Evolutionary conservation across 2,113 vertebrate species (phyloP).

Genomic region (Gavia stellata): DNA sequence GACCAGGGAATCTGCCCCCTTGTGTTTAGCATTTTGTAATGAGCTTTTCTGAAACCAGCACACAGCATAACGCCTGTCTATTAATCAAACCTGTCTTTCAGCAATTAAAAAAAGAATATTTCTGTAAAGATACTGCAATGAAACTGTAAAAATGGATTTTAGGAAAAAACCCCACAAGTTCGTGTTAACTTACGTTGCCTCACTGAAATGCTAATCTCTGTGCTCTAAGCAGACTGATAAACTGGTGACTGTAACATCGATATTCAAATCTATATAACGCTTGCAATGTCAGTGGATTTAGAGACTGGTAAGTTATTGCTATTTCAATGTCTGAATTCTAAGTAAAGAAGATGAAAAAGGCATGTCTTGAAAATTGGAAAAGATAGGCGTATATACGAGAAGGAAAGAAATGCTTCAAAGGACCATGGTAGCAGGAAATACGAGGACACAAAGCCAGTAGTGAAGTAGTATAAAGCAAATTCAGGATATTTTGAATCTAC

Average conservation of each 20-base stretch:
- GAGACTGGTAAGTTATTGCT: background rate
- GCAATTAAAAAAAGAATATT: background rate
- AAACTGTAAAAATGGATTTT: background rate
- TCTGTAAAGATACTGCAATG: background rate
- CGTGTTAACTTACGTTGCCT: background rate
- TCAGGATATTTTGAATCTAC: constrained; percentile 13
- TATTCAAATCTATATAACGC: background rate
- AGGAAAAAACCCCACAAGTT: background rate
- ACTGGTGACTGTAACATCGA: background rate
- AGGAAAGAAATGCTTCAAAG: background rate
- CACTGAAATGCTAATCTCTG: background rate
- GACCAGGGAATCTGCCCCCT: background rate
- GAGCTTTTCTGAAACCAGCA: background rate
- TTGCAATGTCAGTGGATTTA: background rate
- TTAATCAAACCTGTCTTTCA: background rate
- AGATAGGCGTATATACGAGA: background rate
- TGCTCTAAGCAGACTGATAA: background rate
- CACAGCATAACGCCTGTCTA: background rate
- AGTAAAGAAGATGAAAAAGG: background rate
- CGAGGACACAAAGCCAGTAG: background rate
- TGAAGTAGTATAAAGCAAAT: background rate
- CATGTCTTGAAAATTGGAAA: background rate
- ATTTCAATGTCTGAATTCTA: background rate
- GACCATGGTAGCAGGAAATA: background rate
- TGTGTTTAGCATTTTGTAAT: background rate